These are phyloP conservation scores for Parthenolecanium corni DNA, from an alignment of 2,888 invertebrate genomes.

Conservation along the genomic window DNA sequence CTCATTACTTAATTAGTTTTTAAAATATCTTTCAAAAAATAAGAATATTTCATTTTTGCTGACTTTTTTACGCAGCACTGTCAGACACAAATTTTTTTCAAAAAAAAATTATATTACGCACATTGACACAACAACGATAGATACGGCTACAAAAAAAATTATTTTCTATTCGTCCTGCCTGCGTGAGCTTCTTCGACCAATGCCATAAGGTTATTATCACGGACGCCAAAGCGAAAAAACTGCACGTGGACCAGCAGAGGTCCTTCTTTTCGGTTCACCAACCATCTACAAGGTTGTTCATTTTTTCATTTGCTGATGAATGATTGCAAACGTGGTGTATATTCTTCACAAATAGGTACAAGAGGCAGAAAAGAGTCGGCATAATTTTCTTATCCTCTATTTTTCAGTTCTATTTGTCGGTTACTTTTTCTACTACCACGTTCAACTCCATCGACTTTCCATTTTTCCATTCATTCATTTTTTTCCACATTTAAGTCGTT, in stretches of 20 bases:
- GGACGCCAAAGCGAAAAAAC: conserved; percentile 12
- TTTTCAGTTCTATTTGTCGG: neutral
- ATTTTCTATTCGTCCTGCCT: neutral
- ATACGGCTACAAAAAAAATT: too few species aligned
- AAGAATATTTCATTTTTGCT: too few species aligned
- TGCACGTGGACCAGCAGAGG: conserved; percentile 21
- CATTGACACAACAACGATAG: too few species aligned
- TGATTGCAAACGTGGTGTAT: neutral
- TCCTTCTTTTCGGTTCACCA: conserved; percentile 27
- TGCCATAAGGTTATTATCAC: conserved; percentile 26
- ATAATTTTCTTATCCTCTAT: neutral
- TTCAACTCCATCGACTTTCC: neutral
- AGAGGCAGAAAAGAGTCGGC: too few species aligned
- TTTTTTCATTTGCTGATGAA: neutral
- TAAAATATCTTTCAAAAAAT: too few species aligned
- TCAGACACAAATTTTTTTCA: too few species aligned
- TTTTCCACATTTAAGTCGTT: too few species aligned
- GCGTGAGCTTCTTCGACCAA: conserved; percentile 7
- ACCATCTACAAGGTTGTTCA: conserved; percentile 23
- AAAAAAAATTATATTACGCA: too few species aligned
- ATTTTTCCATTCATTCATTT: neutral
- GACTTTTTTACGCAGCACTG: too few species aligned
- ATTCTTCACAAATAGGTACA: too few species aligned
- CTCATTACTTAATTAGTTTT: too few species aligned
- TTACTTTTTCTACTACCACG: neutral